Percentiles rank a stretch among this genome's conserved stretches.
phyloP scores from a whole-genome alignment of 2,113 vertebrate species.

The Trochalopteron elliotii region DNA sequence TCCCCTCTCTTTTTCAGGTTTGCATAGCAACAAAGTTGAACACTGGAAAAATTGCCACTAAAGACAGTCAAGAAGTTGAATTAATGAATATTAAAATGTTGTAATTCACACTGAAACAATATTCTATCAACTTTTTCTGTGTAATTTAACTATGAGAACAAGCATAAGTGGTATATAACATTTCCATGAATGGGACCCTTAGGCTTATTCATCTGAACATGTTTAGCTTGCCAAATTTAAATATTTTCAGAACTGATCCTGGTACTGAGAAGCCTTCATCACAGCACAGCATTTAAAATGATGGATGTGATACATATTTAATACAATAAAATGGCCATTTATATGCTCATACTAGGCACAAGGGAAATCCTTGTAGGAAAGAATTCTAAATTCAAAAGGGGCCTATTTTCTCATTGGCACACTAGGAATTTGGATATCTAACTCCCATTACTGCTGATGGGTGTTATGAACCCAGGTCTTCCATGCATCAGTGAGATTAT shows the following conservation, averaged over 20 bases:
- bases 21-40: constrained; percentile 32
- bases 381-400: constrained; percentile 72
- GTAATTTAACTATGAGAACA: constrained; percentile 56
- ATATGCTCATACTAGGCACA: constrained; percentile 76
- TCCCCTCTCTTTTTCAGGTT: background rate
- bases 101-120: constrained; percentile 67
- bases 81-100: constrained; percentile 71
- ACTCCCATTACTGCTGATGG: constrained; percentile 55
- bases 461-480: constrained; percentile 37
- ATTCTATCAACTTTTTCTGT: constrained; percentile 55
- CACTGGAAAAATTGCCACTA: constrained; percentile 49
- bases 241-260: constrained; percentile 76
- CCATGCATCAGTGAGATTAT: background rate
- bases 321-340: constrained; percentile 81
- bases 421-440: constrained; percentile 55
- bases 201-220: constrained; percentile 69
- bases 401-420: constrained; percentile 56
- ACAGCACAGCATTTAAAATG: constrained; percentile 77
- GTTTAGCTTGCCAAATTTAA: constrained; percentile 79
- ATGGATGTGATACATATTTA: constrained; percentile 82
- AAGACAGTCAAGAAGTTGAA: background rate
- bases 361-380: constrained; percentile 74
- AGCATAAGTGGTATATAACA: constrained; percentile 65
- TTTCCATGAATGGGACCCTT: constrained; percentile 69
- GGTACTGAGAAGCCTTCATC: constrained; percentile 75